A percentile compares a stretch with the other conserved stretches of the same genome.
Conservation (phyloP, 2,888 invertebrate genomes). For the Napeogenes inachia region DNA sequence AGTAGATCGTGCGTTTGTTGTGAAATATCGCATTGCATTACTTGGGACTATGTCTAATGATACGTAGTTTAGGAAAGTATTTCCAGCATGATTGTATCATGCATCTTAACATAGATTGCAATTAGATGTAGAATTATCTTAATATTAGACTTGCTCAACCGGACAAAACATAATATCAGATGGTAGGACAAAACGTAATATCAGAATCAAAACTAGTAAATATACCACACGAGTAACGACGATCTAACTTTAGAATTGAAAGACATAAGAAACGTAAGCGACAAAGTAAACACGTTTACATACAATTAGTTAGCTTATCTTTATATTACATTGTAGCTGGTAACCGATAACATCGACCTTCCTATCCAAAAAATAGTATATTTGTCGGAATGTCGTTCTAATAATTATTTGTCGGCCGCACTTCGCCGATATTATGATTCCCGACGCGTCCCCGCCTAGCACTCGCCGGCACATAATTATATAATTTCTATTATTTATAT, state of each 20-base stretch:
- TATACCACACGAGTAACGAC: background rate
- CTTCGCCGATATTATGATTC: conserved; percentile 58
- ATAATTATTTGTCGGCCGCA: conserved; percentile 44
- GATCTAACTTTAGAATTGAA: background rate
- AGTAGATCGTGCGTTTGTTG: conserved; percentile 1
- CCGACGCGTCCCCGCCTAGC: conserved; percentile 52
- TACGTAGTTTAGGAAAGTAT: background rate
- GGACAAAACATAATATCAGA: background rate
- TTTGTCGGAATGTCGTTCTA: conserved; percentile 60
- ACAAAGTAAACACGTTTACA: conserved; percentile 34
- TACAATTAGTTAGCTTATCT: conserved; percentile 63
- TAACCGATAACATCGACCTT: conserved; percentile 70
- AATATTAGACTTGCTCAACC: background rate
- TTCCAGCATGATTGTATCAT: background rate
- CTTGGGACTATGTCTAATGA: conserved; percentile 1
- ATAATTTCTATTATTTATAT: conserved; percentile 77
- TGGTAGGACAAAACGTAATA: too few relatives aligned
- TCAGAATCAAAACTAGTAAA: background rate
- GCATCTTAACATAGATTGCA: background rate
- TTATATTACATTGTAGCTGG: conserved; percentile 63
- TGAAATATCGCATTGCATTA: conserved; percentile 3
- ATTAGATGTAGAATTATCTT: background rate
- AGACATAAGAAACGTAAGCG: conserved; percentile 4
- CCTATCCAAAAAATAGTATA: conserved; percentile 62
- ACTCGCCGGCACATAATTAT: conserved; percentile 67